Base-by-base conservation (phyloP, 2,113 vertebrate species). In the Sprattus sprattus region DNA sequence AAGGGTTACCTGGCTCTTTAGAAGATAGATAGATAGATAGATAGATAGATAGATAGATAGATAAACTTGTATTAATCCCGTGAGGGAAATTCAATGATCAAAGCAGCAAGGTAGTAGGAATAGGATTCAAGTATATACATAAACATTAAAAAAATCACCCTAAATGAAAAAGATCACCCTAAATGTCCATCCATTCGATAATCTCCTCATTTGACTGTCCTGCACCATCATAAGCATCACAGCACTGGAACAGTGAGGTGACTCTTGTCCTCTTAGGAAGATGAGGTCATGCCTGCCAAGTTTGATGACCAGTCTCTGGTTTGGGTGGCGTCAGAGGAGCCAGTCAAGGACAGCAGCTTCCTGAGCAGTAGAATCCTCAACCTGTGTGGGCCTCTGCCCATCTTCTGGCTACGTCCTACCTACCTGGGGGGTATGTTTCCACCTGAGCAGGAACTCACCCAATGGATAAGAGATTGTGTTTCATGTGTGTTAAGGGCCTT, bases 341-440 rank as follows among this genome's bases (percentile, higher is more conserved):
- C 97, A 0, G 92, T 98, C 90, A 97, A 97, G 92, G 96, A 97
- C 91, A 95, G 89, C 89, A 92, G 94, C 83, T 98, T 99, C 92
- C 91, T 99, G 92, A 99, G 97, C 91, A 81, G 94, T 84, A 97
- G 95, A 93, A 96, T 99, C 86, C 91, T 97, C 92, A 94, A 95
- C 93, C 96, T 99, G 86, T 99, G 98, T 3, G 88, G 92, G 8
- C 92, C 96, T 87, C 95, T 97, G 91, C 98, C 97, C 1, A 96
- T 99, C 92, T 97, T 96, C 94, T 98, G 97, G 98, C 96, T 99
- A 90, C 95, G 94, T 87, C 96, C 96, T 22, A 94, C 94, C 0
- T 94, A 95, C 86, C 94, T 94, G 45, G 96, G 97, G 97, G 97
- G 97, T 99, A 95, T 88, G n/a, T 47, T 39, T 60, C 6, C 54